Evolutionary conservation across 2,797 vertebrate species (phyloP).

Genomic region (Spheniscus humboldti): DNA sequence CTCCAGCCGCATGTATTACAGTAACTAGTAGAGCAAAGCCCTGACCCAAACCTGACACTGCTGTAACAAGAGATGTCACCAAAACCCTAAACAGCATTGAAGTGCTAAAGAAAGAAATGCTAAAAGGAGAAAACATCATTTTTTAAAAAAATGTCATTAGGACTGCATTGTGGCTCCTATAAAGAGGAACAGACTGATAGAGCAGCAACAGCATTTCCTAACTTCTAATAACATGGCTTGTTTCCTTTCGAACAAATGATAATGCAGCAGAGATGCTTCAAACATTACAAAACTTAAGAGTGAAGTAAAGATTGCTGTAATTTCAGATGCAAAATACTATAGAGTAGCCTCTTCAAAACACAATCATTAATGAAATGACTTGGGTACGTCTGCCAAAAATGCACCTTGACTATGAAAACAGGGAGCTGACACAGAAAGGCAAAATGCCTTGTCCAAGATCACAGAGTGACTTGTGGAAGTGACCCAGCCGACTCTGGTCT

Average conservation of each 20-base stretch:
- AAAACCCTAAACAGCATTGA: background rate
- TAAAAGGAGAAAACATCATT: background rate
- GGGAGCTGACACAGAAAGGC: background rate
- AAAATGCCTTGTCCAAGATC: background rate
- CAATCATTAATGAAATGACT: background rate
- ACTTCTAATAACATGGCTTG: background rate
- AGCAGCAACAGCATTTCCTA: background rate
- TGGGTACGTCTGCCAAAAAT: background rate
- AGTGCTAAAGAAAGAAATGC: background rate
- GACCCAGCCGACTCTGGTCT: fast-evolving
- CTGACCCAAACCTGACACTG: background rate
- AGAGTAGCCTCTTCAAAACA: background rate
- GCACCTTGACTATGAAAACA: background rate
- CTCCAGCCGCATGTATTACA: background rate
- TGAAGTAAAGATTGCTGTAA: background rate
- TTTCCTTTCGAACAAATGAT: background rate
- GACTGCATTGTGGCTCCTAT: background rate
- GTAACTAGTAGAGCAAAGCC: background rate
- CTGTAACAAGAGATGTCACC: background rate
- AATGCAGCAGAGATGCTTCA: background rate
- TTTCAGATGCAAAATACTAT: background rate
- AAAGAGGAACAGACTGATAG: background rate
- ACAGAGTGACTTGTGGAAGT: fast-evolving
- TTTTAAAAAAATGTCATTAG: background rate
- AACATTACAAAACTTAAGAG: background rate